Evolutionary conservation across 2,113 vertebrate species (phyloP).

Genomic region (Toxostoma redivivum): DNA sequence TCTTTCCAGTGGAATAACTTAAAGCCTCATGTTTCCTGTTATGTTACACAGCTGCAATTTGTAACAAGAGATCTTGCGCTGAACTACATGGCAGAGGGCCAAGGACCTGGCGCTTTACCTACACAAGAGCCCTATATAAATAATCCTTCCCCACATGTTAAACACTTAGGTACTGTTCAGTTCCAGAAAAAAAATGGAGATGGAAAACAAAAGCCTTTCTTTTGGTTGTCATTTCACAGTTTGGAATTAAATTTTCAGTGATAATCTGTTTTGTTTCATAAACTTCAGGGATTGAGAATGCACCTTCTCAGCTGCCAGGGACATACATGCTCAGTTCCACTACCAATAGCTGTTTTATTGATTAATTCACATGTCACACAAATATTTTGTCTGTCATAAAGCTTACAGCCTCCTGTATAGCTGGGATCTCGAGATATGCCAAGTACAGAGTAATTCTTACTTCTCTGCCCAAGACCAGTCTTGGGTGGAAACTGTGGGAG

Average conservation of each 20-base stretch:
- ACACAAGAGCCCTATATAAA: conserved; percentile 70
- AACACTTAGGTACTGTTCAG: conserved; percentile 70
- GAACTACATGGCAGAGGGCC: conserved; percentile 62
- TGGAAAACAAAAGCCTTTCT: conserved; percentile 57
- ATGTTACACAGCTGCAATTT: conserved; percentile 75
- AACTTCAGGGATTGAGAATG: neutral
- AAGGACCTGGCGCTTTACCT: conserved; percentile 71
- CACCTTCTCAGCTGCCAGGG: neutral
- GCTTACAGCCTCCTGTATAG: neutral
- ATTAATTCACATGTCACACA: neutral
- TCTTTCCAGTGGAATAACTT: conserved; percentile 78
- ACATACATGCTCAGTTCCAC: neutral
- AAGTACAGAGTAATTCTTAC: neutral
- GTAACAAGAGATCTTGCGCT: conserved; percentile 71
- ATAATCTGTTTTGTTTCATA: conserved; percentile 18
- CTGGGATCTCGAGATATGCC: neutral
- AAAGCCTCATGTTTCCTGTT: conserved; percentile 78
- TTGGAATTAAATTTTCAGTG: neutral
- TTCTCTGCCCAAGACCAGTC: neutral
- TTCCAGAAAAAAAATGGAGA: conserved; percentile 38
- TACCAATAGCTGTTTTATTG: neutral
- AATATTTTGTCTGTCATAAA: neutral
- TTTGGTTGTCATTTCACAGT: neutral
- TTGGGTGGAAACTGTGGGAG: neutral
- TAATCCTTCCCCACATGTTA: conserved; percentile 68